Conservation (phyloP, 1,140 invertebrate genomes). For the Linepithema humile region DNA sequence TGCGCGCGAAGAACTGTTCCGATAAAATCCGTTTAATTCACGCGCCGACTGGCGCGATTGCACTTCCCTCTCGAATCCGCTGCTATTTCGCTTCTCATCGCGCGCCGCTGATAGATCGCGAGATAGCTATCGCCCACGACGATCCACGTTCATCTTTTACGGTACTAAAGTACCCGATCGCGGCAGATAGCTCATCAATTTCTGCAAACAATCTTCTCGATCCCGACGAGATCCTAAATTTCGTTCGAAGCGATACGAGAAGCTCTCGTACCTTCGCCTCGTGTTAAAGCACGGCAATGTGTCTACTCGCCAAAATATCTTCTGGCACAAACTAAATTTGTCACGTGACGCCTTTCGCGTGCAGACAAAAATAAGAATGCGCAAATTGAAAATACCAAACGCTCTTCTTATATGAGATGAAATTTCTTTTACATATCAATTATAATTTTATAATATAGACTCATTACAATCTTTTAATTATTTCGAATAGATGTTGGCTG, state of each 20-base stretch:
- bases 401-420: background rate
- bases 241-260: conserved; percentile 6
- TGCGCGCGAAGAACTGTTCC: background rate
- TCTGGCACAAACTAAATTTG: conserved; percentile 8
- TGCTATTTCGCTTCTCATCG: conserved; percentile 21
- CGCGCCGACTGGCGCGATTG: background rate
- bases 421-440: background rate
- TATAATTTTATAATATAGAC: background rate
- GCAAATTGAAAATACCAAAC: background rate
- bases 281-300: background rate
- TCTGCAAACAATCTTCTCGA: conserved; percentile 54
- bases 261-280: background rate
- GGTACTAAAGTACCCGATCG: conserved; percentile 6
- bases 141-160: conserved; percentile 23
- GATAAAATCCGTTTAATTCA: conserved; percentile 62
- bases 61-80: conserved; percentile 7
- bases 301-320: background rate
- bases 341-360: background rate
- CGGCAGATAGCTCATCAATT: conserved; percentile 49
- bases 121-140: conserved; percentile 21
- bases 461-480: background rate
- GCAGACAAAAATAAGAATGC: background rate
- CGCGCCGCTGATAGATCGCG: conserved; percentile 35
- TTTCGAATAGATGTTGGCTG: background rate
- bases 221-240: conserved; percentile 35